A percentile compares a stretch with the other conserved stretches of the same genome.
phyloP scores from a whole-genome alignment of 2,113 vertebrate genomes.

The Labeo catla region DNA sequence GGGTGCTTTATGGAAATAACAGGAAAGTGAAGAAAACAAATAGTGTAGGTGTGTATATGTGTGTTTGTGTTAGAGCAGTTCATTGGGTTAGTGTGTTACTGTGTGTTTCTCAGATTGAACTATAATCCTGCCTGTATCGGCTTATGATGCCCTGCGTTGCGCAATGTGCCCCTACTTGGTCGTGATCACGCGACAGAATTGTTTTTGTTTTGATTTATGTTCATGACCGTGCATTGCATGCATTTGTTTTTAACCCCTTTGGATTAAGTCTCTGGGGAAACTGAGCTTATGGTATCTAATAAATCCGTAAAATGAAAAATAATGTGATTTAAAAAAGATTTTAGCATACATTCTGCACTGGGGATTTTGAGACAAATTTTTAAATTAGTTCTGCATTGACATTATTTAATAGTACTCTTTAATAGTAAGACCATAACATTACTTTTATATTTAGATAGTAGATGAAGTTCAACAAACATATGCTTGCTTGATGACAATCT shows the following conservation, averaged over 20 bases:
- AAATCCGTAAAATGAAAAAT: conserved; percentile 12
- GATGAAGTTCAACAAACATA: background rate
- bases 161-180: conserved; percentile 24
- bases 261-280: background rate
- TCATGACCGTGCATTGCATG: background rate
- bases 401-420: background rate
- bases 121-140: conserved; percentile 31
- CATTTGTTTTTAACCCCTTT: background rate
- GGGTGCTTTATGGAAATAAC: background rate
- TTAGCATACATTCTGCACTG: background rate
- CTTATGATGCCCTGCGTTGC: conserved; percentile 56
- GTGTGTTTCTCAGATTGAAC: conserved; percentile 41
- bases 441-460: background rate
- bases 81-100: conserved; percentile 57
- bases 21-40: background rate
- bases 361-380: background rate
- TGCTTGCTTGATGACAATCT: background rate
- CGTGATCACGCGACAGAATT: conserved; percentile 5
- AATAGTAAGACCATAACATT: background rate
- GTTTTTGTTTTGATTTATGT: conserved; percentile 47
- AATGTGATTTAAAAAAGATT: background rate
- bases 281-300: background rate
- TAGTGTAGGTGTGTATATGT: background rate
- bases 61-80: conserved; percentile 40
- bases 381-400: background rate